These are phyloP conservation scores for Sarcophilus harrisii DNA, from an alignment of 2,797 vertebrate genomes.

Conservation along the genomic window DNA sequence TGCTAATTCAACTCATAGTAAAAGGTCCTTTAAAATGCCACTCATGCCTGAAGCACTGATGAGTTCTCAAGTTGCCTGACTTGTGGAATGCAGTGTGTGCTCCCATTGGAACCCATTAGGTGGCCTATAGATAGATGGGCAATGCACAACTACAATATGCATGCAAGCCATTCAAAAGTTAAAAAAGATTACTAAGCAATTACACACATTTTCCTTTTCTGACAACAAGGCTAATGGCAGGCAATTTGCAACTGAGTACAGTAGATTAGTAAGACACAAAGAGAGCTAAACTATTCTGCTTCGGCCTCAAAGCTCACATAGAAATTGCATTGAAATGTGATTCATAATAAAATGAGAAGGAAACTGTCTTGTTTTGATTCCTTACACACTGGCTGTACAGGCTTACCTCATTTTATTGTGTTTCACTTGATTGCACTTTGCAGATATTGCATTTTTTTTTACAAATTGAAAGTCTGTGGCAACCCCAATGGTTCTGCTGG, in stretches of 20 bases:
- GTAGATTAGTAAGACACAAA: conserved; percentile 55
- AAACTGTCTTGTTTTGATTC: conserved; percentile 26
- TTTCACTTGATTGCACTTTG: not conserved
- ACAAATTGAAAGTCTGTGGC: not conserved
- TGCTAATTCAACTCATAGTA: conserved; percentile 82
- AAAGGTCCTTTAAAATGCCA: conserved; percentile 80
- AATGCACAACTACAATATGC: conserved; percentile 47
- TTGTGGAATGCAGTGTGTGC: not conserved
- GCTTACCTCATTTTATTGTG: not conserved
- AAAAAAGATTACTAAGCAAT: conserved; percentile 76
- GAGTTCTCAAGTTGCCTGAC: conserved; percentile 73
- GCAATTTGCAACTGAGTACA: conserved; percentile 52
- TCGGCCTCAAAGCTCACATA: conserved; percentile 41
- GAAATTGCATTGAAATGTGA: conserved; percentile 58
- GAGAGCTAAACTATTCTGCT: conserved; percentile 52
- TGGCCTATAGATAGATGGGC: conserved; percentile 74
- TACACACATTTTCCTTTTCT: conserved; percentile 54
- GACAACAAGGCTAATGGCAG: conserved; percentile 49
- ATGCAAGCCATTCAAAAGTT: conserved; percentile 64
- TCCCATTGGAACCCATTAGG: conserved; percentile 85
- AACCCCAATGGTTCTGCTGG: not conserved
- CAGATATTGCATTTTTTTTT: not conserved
- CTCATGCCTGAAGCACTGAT: conserved; percentile 76
- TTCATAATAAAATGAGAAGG: conserved; percentile 51
- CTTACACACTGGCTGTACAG: not conserved